Base-by-base conservation (phyloP, 2,797 vertebrate species). In the Rhynchotus rufescens region DNA sequence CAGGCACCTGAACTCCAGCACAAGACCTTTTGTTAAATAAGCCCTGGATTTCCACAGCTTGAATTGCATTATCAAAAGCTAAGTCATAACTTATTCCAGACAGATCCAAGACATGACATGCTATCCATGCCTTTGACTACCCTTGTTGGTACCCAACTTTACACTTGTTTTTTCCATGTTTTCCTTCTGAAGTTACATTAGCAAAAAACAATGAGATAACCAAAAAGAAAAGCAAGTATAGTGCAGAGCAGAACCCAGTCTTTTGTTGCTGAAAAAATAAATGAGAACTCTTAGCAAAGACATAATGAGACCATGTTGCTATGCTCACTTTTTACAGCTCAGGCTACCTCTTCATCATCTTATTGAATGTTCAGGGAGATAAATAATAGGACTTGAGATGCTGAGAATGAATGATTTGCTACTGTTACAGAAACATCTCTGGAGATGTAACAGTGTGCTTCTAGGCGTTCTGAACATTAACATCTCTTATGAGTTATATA, bases 391-490 rank as follows among this genome's bases (percentile, higher is more conserved):
- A 51, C 42, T 81, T 38, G 12, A 45, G 40, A 62, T 25, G 30
- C 10, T 82, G 60, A 59, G 73, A 77, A 36, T 49, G 60, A 60
- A 51, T 71, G 68, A 75, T 84, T 76, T 80, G 71, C 64, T 71
- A 60, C 38, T 79, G 52, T 45, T 67, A 65, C 38, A 81, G 74
- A 80, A 72, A 72, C 73, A 77, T 22, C 12, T 89, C 74, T 80
- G 65, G 75, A 92, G 42, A 47, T 90, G 72, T 54, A 86, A 80
- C 66, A 89, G 51, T 68, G 65, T 94, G 86, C 71, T 92, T 73
- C 64, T 89, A 96, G 94, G 72, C 93, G 90, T 93, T 89, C 66
- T 30, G 30, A 94, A 92, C 94, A 71, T 93, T 92, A 96, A 75
- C 47, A 61, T 59, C 62, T 94, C 54, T 64, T 84, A 54, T 76